Evolutionary conservation across 2,113 vertebrate species (phyloP).

Genomic region (Bos javanicus): DNA sequence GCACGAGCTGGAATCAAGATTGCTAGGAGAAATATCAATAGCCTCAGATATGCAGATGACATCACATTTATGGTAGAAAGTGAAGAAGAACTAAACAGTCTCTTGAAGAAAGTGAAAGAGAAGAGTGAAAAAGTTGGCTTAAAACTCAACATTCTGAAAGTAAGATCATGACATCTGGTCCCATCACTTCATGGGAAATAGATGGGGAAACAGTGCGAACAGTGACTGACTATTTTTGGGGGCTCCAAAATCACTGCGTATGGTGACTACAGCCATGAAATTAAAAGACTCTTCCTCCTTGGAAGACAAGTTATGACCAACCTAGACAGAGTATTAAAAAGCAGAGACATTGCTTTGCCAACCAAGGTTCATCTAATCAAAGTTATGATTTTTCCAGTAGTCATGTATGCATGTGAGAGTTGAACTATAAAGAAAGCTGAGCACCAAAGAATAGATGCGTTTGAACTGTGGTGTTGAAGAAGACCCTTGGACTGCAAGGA

Average conservation of each 20-base stretch:
- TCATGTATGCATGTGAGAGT: no score
- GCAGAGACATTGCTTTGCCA: neutral
- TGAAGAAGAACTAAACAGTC: neutral
- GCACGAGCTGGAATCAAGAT: neutral
- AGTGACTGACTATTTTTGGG: neutral
- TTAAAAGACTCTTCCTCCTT: neutral
- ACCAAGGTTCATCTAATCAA: no score
- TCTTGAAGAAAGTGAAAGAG: neutral
- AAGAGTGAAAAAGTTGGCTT: neutral
- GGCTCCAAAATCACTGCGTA: neutral
- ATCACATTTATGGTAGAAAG: neutral
- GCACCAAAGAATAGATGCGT: no score
- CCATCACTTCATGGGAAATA: neutral
- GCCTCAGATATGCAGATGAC: neutral
- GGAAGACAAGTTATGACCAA: neutral
- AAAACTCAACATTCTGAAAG: neutral
- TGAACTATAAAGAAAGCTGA: no score
- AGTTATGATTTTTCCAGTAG: no score
- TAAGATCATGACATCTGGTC: neutral
- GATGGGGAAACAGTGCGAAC: neutral
- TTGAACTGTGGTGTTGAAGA: no score
- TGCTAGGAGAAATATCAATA: neutral
- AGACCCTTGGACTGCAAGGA: neutral
- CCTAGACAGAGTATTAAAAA: neutral
- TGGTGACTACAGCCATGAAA: neutral